phyloP scores from a whole-genome alignment of 2,113 vertebrate species.

The Zeus faber region DNA sequence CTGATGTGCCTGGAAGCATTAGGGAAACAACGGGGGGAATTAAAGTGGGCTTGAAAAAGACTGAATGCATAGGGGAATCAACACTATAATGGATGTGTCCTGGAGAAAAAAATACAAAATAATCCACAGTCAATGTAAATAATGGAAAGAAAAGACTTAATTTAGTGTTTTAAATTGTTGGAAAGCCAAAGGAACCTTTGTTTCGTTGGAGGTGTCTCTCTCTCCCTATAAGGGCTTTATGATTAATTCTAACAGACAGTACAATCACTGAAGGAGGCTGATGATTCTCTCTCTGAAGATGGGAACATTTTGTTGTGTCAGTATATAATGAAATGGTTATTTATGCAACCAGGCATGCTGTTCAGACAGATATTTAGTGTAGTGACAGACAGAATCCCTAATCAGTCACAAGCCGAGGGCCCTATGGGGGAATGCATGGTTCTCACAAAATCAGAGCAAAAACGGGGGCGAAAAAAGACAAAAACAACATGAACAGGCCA shows the following conservation, averaged over 20 bases:
- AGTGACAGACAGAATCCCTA: conserved; percentile 63
- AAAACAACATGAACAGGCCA: conserved; percentile 38
- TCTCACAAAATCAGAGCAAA: conserved; percentile 54
- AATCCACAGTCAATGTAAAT: conserved; percentile 24
- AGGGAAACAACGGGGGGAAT: conserved; percentile 4
- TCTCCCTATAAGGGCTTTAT: conserved; percentile 26
- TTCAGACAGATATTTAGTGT: conserved; percentile 60
- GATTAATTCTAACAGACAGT: conserved; percentile 43
- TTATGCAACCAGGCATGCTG: conserved; percentile 60
- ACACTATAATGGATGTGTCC: too few species aligned
- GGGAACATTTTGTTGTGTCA: conserved; percentile 49
- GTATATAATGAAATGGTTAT: conserved; percentile 65
- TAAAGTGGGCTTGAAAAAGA: too few species aligned
- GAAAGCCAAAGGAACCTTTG: too few species aligned
- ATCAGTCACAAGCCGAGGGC: conserved; percentile 60
- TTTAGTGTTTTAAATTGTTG: conserved; percentile 28
- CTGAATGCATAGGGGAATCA: too few species aligned
- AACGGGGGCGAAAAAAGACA: neutral
- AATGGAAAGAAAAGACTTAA: conserved; percentile 23
- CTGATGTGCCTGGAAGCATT: neutral
- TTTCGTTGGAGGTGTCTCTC: too few species aligned
- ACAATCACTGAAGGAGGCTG: conserved; percentile 24
- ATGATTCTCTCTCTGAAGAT: conserved; percentile 38
- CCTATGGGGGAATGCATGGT: conserved; percentile 32
- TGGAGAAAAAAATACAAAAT: conserved; percentile 18